Conservation (phyloP, 2,797 vertebrate genomes). For the Hydrophis major region DNA sequence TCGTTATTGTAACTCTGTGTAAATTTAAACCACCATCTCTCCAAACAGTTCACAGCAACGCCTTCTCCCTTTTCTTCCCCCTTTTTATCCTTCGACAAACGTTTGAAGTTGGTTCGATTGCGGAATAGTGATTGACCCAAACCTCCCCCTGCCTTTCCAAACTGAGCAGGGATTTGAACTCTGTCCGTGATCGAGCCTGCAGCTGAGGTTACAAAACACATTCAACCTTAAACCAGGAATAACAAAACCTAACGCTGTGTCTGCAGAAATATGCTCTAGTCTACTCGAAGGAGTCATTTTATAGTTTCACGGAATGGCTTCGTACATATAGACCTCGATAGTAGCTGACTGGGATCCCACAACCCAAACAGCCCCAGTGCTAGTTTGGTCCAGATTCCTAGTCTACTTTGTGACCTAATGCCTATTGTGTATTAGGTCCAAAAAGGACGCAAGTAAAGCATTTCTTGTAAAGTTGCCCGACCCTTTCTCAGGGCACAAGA, state of each 20-base stretch:
- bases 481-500: not conserved
- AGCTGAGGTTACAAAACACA: not conserved
- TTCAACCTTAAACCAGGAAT: not conserved
- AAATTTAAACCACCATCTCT: not conserved
- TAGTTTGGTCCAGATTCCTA: not conserved
- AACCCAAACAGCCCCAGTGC: not conserved
- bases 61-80: no score
- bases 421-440: not conserved
- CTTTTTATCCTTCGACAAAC: not conserved
- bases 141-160: not conserved
- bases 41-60: not conserved
- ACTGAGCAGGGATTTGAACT: not conserved
- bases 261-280: not conserved
- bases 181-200: not conserved
- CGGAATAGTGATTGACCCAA: not conserved
- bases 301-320: not conserved
- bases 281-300: not conserved
- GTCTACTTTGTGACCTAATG: not conserved
- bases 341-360: not conserved
- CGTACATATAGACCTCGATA: not conserved
- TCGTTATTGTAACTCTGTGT: not conserved
- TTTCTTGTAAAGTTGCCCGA: not conserved
- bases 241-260: not conserved
- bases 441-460: not conserved
- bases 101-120: not conserved